Conservation (phyloP, 2,888 invertebrate species). For the Augiades crinisus region DNA sequence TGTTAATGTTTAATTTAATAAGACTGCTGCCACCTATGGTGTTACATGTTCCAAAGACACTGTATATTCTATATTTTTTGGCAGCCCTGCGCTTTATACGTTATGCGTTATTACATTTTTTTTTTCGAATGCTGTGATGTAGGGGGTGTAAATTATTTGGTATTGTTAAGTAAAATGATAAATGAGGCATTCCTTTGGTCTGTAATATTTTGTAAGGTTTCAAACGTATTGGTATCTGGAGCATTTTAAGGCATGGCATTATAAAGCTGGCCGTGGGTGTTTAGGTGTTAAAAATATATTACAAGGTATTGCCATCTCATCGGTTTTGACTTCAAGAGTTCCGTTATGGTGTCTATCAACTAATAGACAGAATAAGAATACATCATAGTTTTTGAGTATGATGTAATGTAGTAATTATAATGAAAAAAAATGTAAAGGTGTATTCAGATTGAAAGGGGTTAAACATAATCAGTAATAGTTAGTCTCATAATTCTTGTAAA, state of each 20-base stretch:
- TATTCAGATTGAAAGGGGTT: conserved; percentile 9
- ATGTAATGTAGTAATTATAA: neutral
- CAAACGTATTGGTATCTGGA: conserved; percentile 8
- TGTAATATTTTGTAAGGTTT: conserved; percentile 7
- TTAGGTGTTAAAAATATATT: conserved; percentile 4
- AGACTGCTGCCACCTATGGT: too few relatives aligned
- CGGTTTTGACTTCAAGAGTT: neutral
- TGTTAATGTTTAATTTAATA: too few relatives aligned
- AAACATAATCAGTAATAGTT: conserved; percentile 9
- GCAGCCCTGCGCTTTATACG: conserved; percentile 66
- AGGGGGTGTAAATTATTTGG: conserved; percentile 17
- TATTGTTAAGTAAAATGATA: neutral
- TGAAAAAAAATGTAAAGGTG: neutral
- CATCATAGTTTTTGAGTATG: conserved; percentile 1
- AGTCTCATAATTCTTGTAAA: neutral
- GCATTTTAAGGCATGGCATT: neutral
- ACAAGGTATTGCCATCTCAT: conserved; percentile 1
- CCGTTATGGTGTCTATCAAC: conserved; percentile 4
- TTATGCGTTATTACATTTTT: conserved; percentile 5
- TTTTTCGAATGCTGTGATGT: conserved; percentile 13
- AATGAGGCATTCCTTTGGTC: neutral
- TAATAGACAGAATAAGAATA: neutral
- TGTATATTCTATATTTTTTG: conserved; percentile 59
- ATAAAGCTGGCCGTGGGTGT: conserved; percentile 12
- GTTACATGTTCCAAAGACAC: conserved; percentile 46